A percentile compares a stretch with the other conserved stretches of the same genome.
phyloP scores from a whole-genome alignment of 2,113 vertebrate genomes.

The Anhinga anhinga region DNA sequence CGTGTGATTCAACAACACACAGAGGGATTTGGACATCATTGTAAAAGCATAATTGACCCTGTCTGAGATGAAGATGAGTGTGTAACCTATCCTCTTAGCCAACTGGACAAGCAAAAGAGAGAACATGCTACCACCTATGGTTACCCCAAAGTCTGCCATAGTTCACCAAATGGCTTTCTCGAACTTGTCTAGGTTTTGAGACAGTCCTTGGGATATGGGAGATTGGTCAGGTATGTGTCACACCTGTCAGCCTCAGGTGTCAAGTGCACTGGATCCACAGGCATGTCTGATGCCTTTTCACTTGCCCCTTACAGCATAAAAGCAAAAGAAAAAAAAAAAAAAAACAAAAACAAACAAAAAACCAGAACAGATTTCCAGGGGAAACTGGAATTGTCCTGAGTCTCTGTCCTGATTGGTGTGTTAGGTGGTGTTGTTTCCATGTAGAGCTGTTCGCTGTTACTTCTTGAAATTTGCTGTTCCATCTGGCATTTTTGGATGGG shows the following conservation, averaged over 20 bases:
- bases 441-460: neutral
- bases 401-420: neutral
- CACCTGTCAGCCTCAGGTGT: neutral
- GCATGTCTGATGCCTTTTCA: neutral
- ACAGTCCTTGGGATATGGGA: neutral
- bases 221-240: neutral
- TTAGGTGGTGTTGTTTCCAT: neutral
- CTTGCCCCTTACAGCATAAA: neutral
- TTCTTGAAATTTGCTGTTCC: neutral
- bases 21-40: neutral
- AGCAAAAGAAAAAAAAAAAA: neutral
- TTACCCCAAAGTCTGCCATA: neutral
- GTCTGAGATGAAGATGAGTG: neutral
- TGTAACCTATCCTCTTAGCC: neutral
- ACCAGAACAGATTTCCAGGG: neutral
- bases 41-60: neutral
- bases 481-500: neutral
- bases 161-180: neutral
- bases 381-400: neutral
- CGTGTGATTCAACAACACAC: neutral
- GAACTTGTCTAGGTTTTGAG: neutral
- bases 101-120: neutral
- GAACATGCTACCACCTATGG: neutral
- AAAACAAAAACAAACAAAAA: too few relatives aligned
- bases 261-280: neutral